Base-by-base conservation (phyloP, 2,888 invertebrate genomes). In the Netelia fuscicornis region DNA sequence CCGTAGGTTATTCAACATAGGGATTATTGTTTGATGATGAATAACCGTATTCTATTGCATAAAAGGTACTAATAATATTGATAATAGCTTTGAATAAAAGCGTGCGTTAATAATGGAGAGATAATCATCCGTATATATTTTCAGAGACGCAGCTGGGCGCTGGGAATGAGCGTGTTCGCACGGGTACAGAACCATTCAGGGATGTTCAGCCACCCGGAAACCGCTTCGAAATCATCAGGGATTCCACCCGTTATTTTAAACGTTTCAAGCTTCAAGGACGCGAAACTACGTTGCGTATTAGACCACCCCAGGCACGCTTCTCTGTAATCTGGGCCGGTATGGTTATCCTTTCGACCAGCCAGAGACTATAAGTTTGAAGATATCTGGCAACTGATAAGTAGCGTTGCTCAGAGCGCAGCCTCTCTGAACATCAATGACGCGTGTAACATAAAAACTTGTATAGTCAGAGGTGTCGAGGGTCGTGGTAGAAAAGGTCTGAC, bases 401-500 rank as follows among this genome's bases (percentile, higher is more conserved):
- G 6, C n/a, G 65, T 65, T n/a, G 65, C 65, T n/a, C 65, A 65
- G 30, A 44, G n/a, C 9, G 8, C 65, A 3, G 1, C n/a, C 6
- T n/a, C 42, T 65, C 9, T 65, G 42, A 42, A 42, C n/a, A 65
- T 37, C 13, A n/a, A 9, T 37, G 65, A 65, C 13, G 8, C 11
- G 13, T 65, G 37, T 9, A 2, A n/a, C 0, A 65, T 65, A 42
- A 65, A 37, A 42, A 9, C n/a, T 2, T 37, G 65, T n/a, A 17
- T 42, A 2, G 65, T 42, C 2, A 37, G 42, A 8, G 65, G 65
- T 6, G 56, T 58, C 8, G 62, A 42, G 54, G 79, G 70, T 8
- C 20, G 78, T 10, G 70, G 79, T 10, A 44, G 52, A 30, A 70
- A 71, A 71, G 48, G 58, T 48, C 30, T 78, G 5, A 65, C 77